Percentiles rank a stretch among this genome's conserved stretches.
Evolutionary conservation across 2,888 invertebrate genomes (phyloP).

Genomic region (Microchrysa polita): DNA sequence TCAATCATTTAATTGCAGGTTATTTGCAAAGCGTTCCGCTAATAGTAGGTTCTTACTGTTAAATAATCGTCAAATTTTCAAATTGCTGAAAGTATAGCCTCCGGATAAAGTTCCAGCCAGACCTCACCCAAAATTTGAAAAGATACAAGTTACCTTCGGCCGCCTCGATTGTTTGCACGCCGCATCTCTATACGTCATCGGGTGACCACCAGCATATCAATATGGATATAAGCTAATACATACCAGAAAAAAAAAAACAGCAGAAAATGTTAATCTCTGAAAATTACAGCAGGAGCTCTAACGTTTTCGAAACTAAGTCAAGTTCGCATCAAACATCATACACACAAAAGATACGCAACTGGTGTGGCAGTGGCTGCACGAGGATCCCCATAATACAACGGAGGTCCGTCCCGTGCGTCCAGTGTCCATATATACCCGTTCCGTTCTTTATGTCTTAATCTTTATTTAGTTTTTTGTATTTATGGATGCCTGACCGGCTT

Average conservation of each 20-base stretch:
- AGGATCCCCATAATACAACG: constrained; percentile 15
- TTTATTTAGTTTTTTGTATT: no score
- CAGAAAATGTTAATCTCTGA: constrained; percentile 29
- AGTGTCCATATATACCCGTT: no score
- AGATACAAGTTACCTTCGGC: neutral
- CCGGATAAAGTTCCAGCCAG: constrained; percentile 3
- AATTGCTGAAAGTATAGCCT: constrained; percentile 18
- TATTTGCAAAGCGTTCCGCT: constrained; percentile 47
- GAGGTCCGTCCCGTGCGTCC: no score
- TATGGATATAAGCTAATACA: neutral
- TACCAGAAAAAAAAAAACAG: neutral
- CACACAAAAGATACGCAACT: constrained; percentile 12
- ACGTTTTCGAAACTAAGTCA: constrained; percentile 29
- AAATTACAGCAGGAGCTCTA: constrained; percentile 26
- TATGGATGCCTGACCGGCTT: neutral
- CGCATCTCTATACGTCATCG: constrained; percentile 23
- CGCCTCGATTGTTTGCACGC: neutral
- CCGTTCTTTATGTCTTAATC: no score
- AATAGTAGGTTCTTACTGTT: constrained; percentile 47
- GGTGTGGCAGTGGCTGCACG: neutral
- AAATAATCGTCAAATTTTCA: constrained; percentile 45
- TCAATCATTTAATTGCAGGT: constrained; percentile 43
- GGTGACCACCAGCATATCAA: constrained; percentile 27
- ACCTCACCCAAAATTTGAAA: neutral
- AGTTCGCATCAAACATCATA: no score